Conservation (phyloP, 2,113 vertebrate species). For the Macrotus californicus region DNA sequence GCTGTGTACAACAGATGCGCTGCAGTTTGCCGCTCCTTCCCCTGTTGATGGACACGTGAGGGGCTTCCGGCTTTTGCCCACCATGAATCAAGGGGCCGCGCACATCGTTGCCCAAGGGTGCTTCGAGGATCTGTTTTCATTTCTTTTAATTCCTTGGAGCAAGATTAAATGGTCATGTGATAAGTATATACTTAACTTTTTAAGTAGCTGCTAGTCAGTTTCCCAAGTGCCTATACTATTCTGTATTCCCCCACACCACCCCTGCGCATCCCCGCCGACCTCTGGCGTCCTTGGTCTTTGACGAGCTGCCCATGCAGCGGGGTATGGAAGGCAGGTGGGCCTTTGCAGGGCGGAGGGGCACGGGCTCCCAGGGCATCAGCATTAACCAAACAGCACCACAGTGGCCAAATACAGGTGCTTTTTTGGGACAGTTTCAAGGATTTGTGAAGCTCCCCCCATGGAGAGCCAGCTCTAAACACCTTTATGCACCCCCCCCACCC, state of each 20-base stretch:
- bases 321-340: not conserved
- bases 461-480: not conserved
- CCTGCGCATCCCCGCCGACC: too few species aligned
- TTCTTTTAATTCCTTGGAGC: not conserved
- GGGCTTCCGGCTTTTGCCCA: rapidly evolving
- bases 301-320: not conserved
- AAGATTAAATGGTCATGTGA: not conserved
- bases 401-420: not conserved
- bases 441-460: rapidly evolving
- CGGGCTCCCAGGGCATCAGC: not conserved
- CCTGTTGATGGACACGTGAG: not conserved
- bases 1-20: too few species aligned
- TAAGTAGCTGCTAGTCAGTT: not conserved
- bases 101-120: too few species aligned
- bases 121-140: not conserved
- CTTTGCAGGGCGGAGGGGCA: not conserved
- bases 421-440: not conserved
- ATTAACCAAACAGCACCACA: too few species aligned
- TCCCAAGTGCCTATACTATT: not conserved
- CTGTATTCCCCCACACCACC: not conserved
- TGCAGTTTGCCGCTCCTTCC: not conserved
- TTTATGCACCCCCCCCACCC: not conserved
- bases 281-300: not conserved
- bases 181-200: not conserved
- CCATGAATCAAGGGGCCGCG: rapidly evolving